Evolutionary conservation across 2,113 vertebrate species (phyloP), one percentile per base, ranked within the genome.

Genomic region (Conger conger): DNA sequence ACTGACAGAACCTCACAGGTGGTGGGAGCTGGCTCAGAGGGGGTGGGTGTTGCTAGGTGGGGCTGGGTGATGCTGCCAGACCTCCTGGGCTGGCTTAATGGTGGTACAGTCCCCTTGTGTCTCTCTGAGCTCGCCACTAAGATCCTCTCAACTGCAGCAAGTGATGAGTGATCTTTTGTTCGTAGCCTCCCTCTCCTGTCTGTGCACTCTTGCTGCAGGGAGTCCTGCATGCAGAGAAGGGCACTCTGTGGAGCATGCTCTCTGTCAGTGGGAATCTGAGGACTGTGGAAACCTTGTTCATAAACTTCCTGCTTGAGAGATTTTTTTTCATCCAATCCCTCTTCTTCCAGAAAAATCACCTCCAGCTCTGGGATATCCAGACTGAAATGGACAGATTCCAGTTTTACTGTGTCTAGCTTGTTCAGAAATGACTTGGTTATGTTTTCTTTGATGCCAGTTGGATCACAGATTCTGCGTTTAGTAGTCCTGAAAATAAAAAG

Each of bases 311-410:
- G 40, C 40, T 80, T 80, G 42, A 80, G 27, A 23, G 79, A 27
- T 33, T 11, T 27, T 5, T 27, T 7, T 38, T 42, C 78, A 18
- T 27, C 30, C 18, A 27, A 23, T 23, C n/a, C 79, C 27, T 80
- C 79, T 16, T 53, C 45, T 9, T 80, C 79, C 42, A 80, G 40
- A 9, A 16, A 53, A 11, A 80, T 40, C 40, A 50, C 40, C 40
- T 80, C 40, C 40, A 50, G 38, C 40, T 80, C 79, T 15, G 79
- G 79, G 45, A 80, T 80, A 4, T 80, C 79, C 45, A 50, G 3
- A 33, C 45, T 50, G 45, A 80, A 45, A 7, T 80, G 79, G 23
- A 50, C 79, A 80, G 79, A 50, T n/a, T 80, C 79, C 79, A 50
- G 40, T 17, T 80, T 80, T 9, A 80, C 40, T 30, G 79, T 45